Evolutionary conservation across 2,888 invertebrate species (phyloP).

Genomic region (Spodoptera littoralis): DNA sequence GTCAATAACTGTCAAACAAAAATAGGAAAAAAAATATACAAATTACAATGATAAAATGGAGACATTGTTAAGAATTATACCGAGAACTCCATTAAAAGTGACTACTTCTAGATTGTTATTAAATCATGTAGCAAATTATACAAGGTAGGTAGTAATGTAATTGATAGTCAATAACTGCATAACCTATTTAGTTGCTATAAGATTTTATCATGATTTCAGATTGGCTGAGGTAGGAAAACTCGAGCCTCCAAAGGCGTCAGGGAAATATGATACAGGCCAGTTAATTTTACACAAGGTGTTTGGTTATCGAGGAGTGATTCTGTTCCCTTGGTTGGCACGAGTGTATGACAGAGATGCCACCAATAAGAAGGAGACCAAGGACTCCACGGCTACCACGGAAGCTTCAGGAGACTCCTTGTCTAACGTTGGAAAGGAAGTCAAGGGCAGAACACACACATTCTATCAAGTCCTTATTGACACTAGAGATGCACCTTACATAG

Average conservation of each 20-base stretch:
- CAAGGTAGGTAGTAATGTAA: slow-evolving; percentile 72
- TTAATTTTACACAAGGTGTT: slow-evolving; percentile 98
- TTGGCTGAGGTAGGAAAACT: slow-evolving; percentile 98
- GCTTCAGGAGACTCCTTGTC: slow-evolving; percentile 78
- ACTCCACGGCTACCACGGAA: slow-evolving; percentile 68
- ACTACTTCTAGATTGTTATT: slow-evolving; percentile 79
- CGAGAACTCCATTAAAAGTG: slow-evolving; percentile 76
- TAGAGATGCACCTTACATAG: slow-evolving; percentile 98
- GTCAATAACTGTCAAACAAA: slow-evolving; percentile 73
- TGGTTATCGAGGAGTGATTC: slow-evolving; percentile 98
- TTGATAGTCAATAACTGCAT: slow-evolving; percentile 70
- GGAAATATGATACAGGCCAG: slow-evolving; percentile 98
- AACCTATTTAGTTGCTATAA: slow-evolving; percentile 67
- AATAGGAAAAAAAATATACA: slow-evolving; percentile 72
- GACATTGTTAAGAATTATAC: slow-evolving; percentile 84
- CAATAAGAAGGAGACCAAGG: slow-evolving; percentile 89
- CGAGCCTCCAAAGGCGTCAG: slow-evolving; percentile 94
- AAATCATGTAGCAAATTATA: slow-evolving; percentile 83
- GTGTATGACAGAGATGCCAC: slow-evolving; percentile 97
- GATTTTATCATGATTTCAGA: slow-evolving; percentile 82
- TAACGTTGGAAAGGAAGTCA: slow-evolving; percentile 94
- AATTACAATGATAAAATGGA: slow-evolving; percentile 87
- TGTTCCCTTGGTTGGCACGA: slow-evolving; percentile 98
- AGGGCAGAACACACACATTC: slow-evolving; percentile 97
- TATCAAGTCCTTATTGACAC: slow-evolving; percentile 99